Base-by-base conservation (phyloP, 2,888 invertebrate genomes). In the Laspeyria flexula region DNA sequence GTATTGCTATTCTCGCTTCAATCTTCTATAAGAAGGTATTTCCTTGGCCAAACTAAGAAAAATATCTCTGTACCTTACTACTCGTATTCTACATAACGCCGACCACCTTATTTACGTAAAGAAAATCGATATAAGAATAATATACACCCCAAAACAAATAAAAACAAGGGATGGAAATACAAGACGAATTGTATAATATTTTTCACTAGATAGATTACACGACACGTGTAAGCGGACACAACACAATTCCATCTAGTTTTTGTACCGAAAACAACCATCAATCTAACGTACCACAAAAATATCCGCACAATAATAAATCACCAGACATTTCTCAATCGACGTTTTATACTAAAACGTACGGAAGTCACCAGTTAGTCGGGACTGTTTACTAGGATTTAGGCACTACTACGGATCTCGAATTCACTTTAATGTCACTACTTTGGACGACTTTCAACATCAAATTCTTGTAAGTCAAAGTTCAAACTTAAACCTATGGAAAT, bases 321-420 rank as follows among this genome's bases (percentile, higher is more conserved):
- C 77, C 40, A 61, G 72, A 75, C 75, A 73, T 77, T 81, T 81
- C 71, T 78, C 76, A 77, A 81, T 82, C 76, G 81, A 81, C 77
- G 70, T 82, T 85, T 83, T 83, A 77, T 79, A 83, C 76, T 76
- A 73, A 79, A 83, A 77, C 75, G 71, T 71, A 67, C 75, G 76
- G 77, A 79, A 81, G 79, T 79, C 77, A 72, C 71, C 64, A 65
- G 71, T 77, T 76, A 71, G 69, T 69, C 55, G 60, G 71, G 71
- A 65, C 63, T 75, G 71, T 78, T 79, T 71, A 73, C 68, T 66
- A 57, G 58, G 37, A 53, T 55, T 54, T 47, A 16, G 43, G 15
- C 25, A 45, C 39, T 61, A 75, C 75, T 57, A 73, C 35, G 35
- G 43, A 38, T 47, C 15, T 11, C 9, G 18, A 62, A 61, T 43